Evolutionary conservation across 2,888 invertebrate species (phyloP), one percentile per base, ranked within the genome.

Genomic region (Tenthredo amoena): DNA sequence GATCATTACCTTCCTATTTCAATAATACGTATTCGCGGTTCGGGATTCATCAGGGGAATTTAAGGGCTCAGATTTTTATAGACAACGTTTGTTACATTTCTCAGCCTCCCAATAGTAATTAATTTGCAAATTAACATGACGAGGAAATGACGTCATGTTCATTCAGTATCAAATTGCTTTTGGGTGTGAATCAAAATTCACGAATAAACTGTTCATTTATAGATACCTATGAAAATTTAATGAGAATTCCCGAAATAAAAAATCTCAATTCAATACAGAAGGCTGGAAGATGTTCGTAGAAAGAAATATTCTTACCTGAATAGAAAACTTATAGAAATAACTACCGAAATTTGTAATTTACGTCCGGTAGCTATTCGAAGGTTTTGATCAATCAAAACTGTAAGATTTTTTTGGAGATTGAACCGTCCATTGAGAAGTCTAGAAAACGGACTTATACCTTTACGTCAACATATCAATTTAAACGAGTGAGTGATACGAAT

Each of bases 341-440:
- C n/a, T 31, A 10, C 15, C 34, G 34, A n/a, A 40, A 40, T 37
- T n/a, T 40, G 6, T 37, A 37, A 2, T 37, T 72, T 21, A 37
- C 37, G 7, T 74, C 21, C 43, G 21, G 1, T 34, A 40, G 10
- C 1, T 43, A 74, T 43, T 9, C 40, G 43, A 74, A 74, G 74
- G 43, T 77, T 55, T 55, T 31, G 77, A 55, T 50, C 50, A 31
- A 55, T 50, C 50, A 34, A 55, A 55, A 55, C 72, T 43, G 31
- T 21, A 77, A 31, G 55, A 77, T 77, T 77, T 55, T 77, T 55
- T 50, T 77, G 47, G 18, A 77, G 77, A 77, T 55, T 55, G 77
- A 77, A 77, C 77, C 77, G 77, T 77, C 77, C 77, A 77, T 77
- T 77, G 47, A 77, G 26, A 77, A 55, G 77, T 50, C 77, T 31